Evolutionary conservation across 2,797 vertebrate species (phyloP).

Genomic region (Arremon brunneinucha): DNA sequence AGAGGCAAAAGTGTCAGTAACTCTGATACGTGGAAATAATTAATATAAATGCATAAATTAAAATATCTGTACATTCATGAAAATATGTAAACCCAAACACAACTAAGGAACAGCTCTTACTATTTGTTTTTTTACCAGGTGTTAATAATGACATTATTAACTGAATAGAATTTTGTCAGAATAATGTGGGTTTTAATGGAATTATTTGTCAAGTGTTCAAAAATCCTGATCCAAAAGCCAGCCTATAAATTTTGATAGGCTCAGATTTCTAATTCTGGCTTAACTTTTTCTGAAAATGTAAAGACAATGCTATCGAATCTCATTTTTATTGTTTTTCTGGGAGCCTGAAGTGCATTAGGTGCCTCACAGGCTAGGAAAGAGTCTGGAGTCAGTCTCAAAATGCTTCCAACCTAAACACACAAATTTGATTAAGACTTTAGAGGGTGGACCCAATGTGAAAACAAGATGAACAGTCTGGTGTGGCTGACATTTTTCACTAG

Average conservation of each 20-base stretch:
- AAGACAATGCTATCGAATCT: background rate
- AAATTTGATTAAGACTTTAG: background rate
- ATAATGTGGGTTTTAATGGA: background rate
- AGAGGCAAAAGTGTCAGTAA: background rate
- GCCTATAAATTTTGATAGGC: background rate
- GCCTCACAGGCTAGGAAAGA: background rate
- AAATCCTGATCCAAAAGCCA: background rate
- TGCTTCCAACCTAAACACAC: background rate
- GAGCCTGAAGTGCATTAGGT: background rate
- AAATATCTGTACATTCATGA: background rate
- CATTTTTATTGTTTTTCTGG: background rate
- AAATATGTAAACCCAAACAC: background rate
- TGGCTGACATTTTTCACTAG: background rate
- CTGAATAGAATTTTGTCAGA: background rate
- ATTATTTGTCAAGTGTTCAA: background rate
- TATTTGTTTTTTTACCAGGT: background rate
- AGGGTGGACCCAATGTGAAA: background rate
- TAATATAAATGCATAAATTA: background rate
- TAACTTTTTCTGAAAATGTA: background rate
- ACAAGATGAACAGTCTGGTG: background rate
- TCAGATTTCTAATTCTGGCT: background rate
- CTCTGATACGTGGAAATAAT: background rate
- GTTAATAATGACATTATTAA: background rate
- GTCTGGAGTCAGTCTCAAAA: background rate
- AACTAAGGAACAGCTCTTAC: background rate